Evolutionary conservation across 2,113 vertebrate species (phyloP).

Genomic region (Bufo bufo): DNA sequence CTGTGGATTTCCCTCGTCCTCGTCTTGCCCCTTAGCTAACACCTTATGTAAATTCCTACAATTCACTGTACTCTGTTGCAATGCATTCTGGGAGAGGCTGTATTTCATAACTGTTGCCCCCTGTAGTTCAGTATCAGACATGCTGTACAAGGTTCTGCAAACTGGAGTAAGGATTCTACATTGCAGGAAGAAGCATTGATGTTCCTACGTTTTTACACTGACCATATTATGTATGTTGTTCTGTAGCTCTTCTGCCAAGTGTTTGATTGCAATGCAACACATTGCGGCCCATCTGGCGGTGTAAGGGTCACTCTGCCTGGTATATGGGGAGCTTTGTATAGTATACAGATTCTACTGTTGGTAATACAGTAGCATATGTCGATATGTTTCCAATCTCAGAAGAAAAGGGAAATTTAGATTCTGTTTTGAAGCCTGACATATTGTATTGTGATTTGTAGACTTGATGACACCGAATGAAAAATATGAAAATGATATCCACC

Average conservation of each 20-base stretch:
- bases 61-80: no score
- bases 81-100: no score
- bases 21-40: no score
- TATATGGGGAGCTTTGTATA: neutral
- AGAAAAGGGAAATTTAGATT: neutral
- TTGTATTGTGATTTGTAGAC: neutral
- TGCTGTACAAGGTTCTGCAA: no score
- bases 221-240: neutral
- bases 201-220: neutral
- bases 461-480: neutral
- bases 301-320: neutral
- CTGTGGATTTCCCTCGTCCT: no score
- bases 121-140: neutral
- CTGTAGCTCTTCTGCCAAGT: slow-evolving; percentile 15
- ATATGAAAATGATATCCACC: neutral
- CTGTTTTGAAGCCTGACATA: slow-evolving; percentile 20
- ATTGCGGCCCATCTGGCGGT: slow-evolving; percentile 38
- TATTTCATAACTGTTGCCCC: no score
- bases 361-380: slow-evolving; percentile 19
- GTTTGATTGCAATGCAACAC: neutral
- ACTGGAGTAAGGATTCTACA: neutral
- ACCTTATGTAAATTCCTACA: no score
- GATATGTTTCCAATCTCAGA: neutral
- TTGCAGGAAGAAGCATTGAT: neutral
- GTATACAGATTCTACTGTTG: neutral